Conservation (phyloP, 2,113 vertebrate species). For the Crotalus horridus region DNA sequence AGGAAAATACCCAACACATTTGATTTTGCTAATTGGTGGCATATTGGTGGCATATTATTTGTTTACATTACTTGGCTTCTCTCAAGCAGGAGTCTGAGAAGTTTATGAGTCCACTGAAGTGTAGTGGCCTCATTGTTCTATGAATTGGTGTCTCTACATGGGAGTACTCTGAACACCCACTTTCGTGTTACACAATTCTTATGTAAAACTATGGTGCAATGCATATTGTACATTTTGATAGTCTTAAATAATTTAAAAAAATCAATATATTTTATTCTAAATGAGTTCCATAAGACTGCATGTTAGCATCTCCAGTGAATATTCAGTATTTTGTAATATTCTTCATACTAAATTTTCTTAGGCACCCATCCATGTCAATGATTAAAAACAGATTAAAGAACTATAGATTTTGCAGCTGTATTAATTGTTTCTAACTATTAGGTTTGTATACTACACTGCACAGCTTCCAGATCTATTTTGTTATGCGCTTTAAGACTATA, state of each 20-base stretch:
- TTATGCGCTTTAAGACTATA: conserved; percentile 11
- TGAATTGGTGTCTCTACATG: not conserved
- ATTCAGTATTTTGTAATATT: not conserved
- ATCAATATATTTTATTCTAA: not conserved
- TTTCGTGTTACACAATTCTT: not conserved
- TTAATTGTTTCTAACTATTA: conserved; percentile 15
- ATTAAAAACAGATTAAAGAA: conserved; percentile 29
- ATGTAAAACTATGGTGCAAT: not conserved
- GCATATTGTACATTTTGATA: not conserved
- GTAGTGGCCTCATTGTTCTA: not conserved
- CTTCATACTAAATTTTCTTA: not conserved
- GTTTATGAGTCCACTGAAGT: not conserved
- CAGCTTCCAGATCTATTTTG: conserved; percentile 7
- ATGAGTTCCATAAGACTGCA: not conserved
- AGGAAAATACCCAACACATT: not conserved
- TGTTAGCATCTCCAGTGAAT: not conserved
- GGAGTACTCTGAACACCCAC: not conserved
- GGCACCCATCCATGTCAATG: not conserved
- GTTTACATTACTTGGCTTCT: not conserved
- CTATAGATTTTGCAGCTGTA: conserved; percentile 23
- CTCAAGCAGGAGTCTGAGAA: not conserved
- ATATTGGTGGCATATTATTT: not conserved
- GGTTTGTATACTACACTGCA: not conserved
- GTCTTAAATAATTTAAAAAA: not conserved
- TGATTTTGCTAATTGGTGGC: not conserved